These are phyloP conservation scores for Myotis davidii DNA, from an alignment of 2,113 vertebrate genomes.

Conservation along the genomic window DNA sequence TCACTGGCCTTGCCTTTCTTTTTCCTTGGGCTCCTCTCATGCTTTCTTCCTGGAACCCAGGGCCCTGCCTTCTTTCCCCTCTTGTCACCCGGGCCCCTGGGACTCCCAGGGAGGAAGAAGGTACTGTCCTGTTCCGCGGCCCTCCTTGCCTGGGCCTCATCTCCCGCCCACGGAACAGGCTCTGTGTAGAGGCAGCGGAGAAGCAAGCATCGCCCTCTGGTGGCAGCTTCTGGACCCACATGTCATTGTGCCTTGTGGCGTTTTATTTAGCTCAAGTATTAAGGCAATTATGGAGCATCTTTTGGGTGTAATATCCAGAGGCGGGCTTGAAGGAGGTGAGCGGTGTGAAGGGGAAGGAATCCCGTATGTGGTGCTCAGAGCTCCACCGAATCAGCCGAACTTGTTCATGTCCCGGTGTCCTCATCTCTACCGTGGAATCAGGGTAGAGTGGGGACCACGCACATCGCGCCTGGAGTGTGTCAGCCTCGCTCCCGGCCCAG, in stretches of 20 bases:
- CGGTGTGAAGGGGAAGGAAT: not conserved
- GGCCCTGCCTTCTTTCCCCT: not conserved
- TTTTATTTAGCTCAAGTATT: not conserved
- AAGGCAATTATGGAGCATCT: not conserved
- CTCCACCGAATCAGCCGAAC: accelerated
- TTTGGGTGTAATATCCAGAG: not conserved
- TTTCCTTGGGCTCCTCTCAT: not conserved
- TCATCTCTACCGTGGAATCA: not conserved
- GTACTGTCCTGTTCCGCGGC: accelerated
- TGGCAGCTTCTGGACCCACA: not conserved
- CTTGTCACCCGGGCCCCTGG: not conserved
- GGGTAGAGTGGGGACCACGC: accelerated
- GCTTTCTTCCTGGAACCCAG: not conserved
- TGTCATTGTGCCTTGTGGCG: accelerated
- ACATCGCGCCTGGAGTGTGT: accelerated
- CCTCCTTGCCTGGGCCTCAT: not conserved
- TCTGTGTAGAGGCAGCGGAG: not conserved
- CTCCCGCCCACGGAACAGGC: not conserved
- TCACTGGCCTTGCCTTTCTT: not conserved
- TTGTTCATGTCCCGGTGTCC: accelerated
- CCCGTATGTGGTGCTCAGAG: not conserved
- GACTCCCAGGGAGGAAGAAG: not conserved
- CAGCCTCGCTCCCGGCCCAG: not conserved
- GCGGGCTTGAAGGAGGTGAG: not conserved
- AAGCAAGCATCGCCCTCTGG: not conserved